Percentiles rank a stretch among this genome's conserved stretches.
Conservation (phyloP, 2,888 invertebrate species). For the Oscheius myriophilus region DNA sequence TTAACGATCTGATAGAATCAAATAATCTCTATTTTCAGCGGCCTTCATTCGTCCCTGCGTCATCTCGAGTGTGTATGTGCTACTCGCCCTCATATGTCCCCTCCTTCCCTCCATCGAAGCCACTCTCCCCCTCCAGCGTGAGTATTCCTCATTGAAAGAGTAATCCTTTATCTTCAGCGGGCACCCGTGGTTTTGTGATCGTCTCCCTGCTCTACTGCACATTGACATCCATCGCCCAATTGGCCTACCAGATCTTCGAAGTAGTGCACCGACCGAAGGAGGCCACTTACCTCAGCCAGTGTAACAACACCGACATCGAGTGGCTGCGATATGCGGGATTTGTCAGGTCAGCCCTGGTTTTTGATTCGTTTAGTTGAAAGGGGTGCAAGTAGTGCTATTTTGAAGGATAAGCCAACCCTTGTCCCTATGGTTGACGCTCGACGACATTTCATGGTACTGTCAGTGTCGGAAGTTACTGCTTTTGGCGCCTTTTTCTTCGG, state of each 20-base stretch:
- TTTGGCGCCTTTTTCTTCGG: too few species aligned
- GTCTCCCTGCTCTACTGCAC: constrained; percentile 10
- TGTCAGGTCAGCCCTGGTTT: constrained; percentile 17
- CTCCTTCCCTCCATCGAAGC: constrained; percentile 54
- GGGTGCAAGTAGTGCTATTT: background rate
- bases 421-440: too few species aligned
- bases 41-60: constrained; percentile 66
- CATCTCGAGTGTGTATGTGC: constrained; percentile 61
- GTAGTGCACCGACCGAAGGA: constrained; percentile 21
- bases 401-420: too few species aligned
- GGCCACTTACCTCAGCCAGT: background rate
- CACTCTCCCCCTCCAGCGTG: constrained; percentile 52
- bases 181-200: constrained; percentile 16
- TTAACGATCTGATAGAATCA: too few species aligned
- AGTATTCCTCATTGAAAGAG: background rate
- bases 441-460: too few species aligned
- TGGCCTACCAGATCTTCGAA: constrained; percentile 29
- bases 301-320: constrained; percentile 13
- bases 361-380: background rate
- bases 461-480: too few species aligned
- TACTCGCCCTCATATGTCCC: constrained; percentile 60
- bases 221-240: constrained; percentile 13
- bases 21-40: constrained; percentile 53
- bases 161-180: constrained; percentile 6
- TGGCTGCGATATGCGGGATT: constrained; percentile 33